Evolutionary conservation across 1,140 invertebrate species (phyloP), one percentile per base, ranked within the genome.

Genomic region (Caenorhabditis inopinata): DNA sequence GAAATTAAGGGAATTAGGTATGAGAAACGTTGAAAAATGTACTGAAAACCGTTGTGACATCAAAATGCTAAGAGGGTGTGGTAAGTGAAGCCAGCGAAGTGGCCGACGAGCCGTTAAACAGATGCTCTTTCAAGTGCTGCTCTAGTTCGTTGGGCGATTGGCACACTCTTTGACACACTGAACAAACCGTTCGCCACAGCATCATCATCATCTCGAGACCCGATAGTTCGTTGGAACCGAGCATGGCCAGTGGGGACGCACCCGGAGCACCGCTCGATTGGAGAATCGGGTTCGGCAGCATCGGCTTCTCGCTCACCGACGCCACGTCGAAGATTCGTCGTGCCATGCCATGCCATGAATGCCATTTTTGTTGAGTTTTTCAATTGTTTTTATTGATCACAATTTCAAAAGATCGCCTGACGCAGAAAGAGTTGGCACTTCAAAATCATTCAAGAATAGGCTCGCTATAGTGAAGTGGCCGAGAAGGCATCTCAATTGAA

Each of bases 241-340:
- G 76, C 58, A 82, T 58, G 29, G 35, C 74, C 27, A 45, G 18
- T 12, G 62, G 76, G 27, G 47, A 58, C 18, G 58, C 16, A 18
- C 58, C 58, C 9, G 49, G 47, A 47, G 45, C 42, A 74, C 25
- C 29, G 32, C 62, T 32, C 18, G 53, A 16, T 62, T 23, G 16
- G 62, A 35, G 46, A 38, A 32, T 68, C 29, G 27, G 58, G 46
- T 14, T 53, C 11, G 27, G 38, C 0, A 25, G 18, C 49, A 45
- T 32, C 18, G 42, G 51, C 23, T 27, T 68, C 73, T 35, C 53
- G 7, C 49, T 62, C 2, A 7, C 38, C 4, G 74, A 53, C 2
- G 82, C 74, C 32, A 83, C 83, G 73, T 87, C 86, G 74, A 87
- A 87, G 53, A 87, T 87, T 47, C 86, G 82, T 18, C 86, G 80